Conservation (phyloP, 2,888 invertebrate species). For the Trilocha varians region DNA sequence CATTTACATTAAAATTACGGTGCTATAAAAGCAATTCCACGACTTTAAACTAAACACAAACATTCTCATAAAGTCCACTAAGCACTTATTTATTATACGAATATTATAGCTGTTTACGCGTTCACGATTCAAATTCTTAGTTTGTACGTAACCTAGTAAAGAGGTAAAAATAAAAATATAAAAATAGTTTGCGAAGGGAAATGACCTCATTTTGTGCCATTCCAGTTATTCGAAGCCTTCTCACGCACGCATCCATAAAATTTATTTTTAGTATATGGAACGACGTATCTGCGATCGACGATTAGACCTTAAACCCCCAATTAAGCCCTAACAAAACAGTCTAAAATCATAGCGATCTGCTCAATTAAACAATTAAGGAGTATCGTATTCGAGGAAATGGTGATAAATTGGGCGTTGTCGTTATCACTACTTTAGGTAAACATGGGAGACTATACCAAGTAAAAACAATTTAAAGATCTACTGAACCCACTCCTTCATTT, state of each 20-base stretch:
- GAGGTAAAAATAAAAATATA: slow-evolving; percentile 45
- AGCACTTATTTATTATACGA: slow-evolving; percentile 3
- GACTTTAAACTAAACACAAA: neutral
- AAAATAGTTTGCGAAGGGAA: slow-evolving; percentile 59
- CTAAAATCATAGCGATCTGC: slow-evolving; percentile 43
- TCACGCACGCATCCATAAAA: slow-evolving; percentile 61
- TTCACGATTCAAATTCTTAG: slow-evolving; percentile 10
- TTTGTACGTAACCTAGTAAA: slow-evolving; percentile 31
- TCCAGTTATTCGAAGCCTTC: slow-evolving; percentile 47
- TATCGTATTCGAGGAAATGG: slow-evolving; percentile 22
- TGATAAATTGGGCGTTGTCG: slow-evolving; percentile 35
- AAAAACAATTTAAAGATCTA: neutral
- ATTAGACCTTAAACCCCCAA: slow-evolving; percentile 50
- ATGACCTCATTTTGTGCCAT: slow-evolving; percentile 53
- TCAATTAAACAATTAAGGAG: slow-evolving; percentile 40
- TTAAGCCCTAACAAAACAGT: slow-evolving; percentile 42
- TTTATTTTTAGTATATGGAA: slow-evolving; percentile 57
- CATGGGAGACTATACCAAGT: slow-evolving; percentile 12
- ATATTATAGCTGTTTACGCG: slow-evolving; percentile 10
- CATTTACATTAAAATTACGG: neutral
- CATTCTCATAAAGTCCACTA: slow-evolving; percentile 5
- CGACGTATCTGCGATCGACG: slow-evolving; percentile 54
- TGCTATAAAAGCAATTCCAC: neutral
- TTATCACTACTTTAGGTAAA: slow-evolving; percentile 33
- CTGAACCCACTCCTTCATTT: too few species aligned